Evolutionary conservation across 2,797 vertebrate genomes (phyloP).

Genomic region (Pagetopsis macropterus): DNA sequence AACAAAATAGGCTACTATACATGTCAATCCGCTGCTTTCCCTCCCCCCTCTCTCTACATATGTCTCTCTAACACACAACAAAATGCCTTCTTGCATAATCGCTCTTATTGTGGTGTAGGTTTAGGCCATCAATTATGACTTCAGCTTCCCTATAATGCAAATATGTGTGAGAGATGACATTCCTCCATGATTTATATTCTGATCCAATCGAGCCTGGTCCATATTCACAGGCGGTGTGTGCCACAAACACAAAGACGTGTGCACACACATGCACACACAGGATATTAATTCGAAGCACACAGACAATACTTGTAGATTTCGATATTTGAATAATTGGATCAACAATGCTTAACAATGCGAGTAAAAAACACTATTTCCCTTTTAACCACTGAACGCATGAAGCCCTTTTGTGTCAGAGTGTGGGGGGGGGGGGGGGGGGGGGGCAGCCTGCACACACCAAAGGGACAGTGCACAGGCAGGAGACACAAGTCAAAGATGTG

Average conservation of each 20-base stretch:
- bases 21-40: constrained; percentile 50
- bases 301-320: not conserved
- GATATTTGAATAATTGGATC: constrained; percentile 3
- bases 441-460: no score
- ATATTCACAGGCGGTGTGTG: constrained; percentile 12
- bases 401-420: no score
- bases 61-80: constrained; percentile 6
- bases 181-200: constrained; percentile 40
- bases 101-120: constrained; percentile 28
- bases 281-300: not conserved
- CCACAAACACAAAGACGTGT: constrained; percentile 4
- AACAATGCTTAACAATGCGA: constrained; percentile 4
- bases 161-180: constrained; percentile 18
- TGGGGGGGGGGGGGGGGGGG: no score
- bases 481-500: no score
- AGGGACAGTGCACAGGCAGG: no score
- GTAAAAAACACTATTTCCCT: not conserved
- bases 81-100: constrained; percentile 39
- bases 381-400: not conserved
- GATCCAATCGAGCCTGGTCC: constrained; percentile 12
- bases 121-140: constrained; percentile 41
- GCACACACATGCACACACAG: not conserved
- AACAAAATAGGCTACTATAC: constrained; percentile 64
- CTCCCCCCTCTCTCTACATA: no score
- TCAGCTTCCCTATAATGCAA: not conserved